Evolutionary conservation across 1,140 invertebrate genomes (phyloP), one percentile per base, ranked within the genome.

Genomic region (Dendroctonus ponderosae): DNA sequence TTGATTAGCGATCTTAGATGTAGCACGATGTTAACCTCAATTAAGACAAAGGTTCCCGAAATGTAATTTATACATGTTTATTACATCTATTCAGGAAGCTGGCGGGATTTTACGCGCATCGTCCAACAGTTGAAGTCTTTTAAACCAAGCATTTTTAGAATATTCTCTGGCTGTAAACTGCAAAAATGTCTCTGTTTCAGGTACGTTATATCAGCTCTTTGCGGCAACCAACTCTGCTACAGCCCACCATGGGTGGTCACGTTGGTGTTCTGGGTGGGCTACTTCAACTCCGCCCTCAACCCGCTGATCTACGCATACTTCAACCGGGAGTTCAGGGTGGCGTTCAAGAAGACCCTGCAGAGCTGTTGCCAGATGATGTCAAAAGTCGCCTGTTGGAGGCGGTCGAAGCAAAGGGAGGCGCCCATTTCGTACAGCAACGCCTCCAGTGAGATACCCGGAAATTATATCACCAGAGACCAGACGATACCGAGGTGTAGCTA

Each of bases 221-320:
- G 89, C 74, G 89, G 90, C 9, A 83, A 84, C 39, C 81, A 83
- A 2, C 60, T 70, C 0, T 94, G 91, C 75, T 83, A 87, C 38
- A 89, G 86, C 60, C 91, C 91, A 0, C 85, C 86, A 0, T 81
- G 90, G 5, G 86, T 96, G 8, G 91, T 95, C 3, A 90, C 91
- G 0, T 85, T 89, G 2, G 86, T 97, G 7, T 97, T 97, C 82
- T 99, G 96, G 96, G 90, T 98, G 12, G 96, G 96, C 5, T 98
- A 98, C 82, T 93, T 96, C 82, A 98, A 98, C 81, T 96, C 93
- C 15, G 92, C 93, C n/a, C 84, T 97, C 15, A 97, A 98, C 79
- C 95, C 95, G 0, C 84, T 97, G 64, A 96, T 97, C 75, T 98
- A 98, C 83, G 94, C 94, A 12, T 97, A 97, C 79, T 98, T 97